Evolutionary conservation across 1,140 invertebrate species (phyloP), one percentile per base, ranked within the genome.

Genomic region (Drosophila busckii): DNA sequence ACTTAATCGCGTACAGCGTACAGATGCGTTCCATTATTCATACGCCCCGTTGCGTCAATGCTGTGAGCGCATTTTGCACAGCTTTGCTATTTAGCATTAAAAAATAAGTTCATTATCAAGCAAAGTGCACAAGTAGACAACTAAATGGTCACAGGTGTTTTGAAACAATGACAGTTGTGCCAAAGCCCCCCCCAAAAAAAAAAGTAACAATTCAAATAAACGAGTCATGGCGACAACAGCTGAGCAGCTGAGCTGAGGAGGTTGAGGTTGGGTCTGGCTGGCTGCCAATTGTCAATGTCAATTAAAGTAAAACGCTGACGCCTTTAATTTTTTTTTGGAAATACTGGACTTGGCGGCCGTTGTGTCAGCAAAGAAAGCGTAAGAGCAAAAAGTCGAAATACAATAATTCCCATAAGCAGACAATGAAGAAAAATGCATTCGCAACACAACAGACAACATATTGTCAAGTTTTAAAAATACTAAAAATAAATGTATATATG

Each of bases 371-470:
- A 63, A 71, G 7, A 55, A 6, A 37, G 40, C 22, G n/a, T n/a
- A 13, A 37, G 8, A 20, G 46, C 8, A 25, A 26, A 60, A 59
- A 37, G 48, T 34, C 25, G 46, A 48, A 45, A 28, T 25, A 53
- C 54, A 67, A 70, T 73, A 80, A 73, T 73, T 80, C 68, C 73
- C 71, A 78, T 78, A 78, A 78, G 52, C 71, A 61, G 63, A 68
- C 58, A 56, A 78, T 46, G 52, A 50, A 65, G 54, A 48, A 50
- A 50, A 67, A 75, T 66, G 68, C 69, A 58, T 50, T 63, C 41
- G 53, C 67, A 54, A 67, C 60, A 60, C 17, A 38, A 23, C 29
- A 12, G 28, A 50, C 31, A 23, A 28, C 10, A 31, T n/a, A n/a
- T n/a, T n/a, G n/a, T n/a, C n/a, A n/a, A n/a, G n/a, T n/a, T n/a